phyloP scores from a whole-genome alignment of 2,888 invertebrate genomes.

The Heterodera filipjevi region DNA sequence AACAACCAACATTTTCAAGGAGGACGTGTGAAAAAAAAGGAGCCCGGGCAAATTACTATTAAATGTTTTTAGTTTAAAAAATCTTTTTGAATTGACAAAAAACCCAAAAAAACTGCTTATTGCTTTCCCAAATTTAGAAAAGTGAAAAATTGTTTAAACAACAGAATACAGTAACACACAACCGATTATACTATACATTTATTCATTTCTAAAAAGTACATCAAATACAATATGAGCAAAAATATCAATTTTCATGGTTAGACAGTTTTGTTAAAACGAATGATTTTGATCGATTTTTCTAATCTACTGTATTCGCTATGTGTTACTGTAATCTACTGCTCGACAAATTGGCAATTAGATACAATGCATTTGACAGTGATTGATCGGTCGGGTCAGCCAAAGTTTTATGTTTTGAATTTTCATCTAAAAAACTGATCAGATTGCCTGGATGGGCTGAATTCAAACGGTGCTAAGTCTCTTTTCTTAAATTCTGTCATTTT shows the following conservation, averaged over 20 bases:
- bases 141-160: background rate
- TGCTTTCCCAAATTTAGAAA: background rate
- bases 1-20: background rate
- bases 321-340: conserved; percentile 2
- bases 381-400: background rate
- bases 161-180: conserved; percentile 1
- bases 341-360: background rate
- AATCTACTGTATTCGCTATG: conserved; percentile 3
- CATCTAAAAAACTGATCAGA: too few species aligned
- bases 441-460: too few species aligned
- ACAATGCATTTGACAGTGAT: background rate
- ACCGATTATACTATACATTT: background rate
- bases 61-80: too few species aligned
- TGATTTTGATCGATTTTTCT: background rate
- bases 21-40: background rate
- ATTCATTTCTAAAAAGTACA: background rate
- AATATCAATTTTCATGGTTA: background rate
- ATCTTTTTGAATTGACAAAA: background rate
- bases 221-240: background rate
- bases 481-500: too few species aligned
- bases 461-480: too few species aligned
- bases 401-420: too few species aligned
- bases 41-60: background rate
- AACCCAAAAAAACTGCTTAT: background rate
- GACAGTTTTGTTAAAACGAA: background rate